A percentile compares a stretch with the other conserved stretches of the same genome.
These are phyloP conservation scores for Takifugu rubripes DNA, from an alignment of 2,797 vertebrate species.

Conservation along the genomic window DNA sequence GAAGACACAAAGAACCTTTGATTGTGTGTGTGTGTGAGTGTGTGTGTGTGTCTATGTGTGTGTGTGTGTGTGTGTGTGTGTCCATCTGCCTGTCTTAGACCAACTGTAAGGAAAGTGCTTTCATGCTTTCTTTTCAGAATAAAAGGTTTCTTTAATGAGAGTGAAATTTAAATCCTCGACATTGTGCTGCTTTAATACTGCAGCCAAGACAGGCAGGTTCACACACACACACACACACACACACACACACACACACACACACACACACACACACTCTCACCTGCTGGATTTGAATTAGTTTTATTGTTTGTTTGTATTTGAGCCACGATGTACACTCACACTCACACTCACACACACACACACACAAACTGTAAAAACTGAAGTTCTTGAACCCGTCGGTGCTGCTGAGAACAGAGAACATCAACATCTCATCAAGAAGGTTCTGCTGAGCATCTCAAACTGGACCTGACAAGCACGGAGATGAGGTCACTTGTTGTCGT, in stretches of 20 bases:
- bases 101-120: slow-evolving; percentile 41
- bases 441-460: too few species aligned
- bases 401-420: too few species aligned
- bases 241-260: slow-evolving; percentile 13
- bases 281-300: slow-evolving; percentile 54
- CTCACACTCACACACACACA: background rate
- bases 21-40: slow-evolving; percentile 25
- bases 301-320: slow-evolving; percentile 20
- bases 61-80: slow-evolving; percentile 33
- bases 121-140: slow-evolving; percentile 36
- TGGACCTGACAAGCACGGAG: too few species aligned
- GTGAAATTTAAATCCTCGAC: slow-evolving; percentile 68
- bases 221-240: slow-evolving; percentile 27
- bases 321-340: background rate
- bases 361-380: background rate
- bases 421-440: too few species aligned
- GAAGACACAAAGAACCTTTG: slow-evolving; percentile 58
- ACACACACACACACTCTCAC: slow-evolving; percentile 39
- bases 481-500: too few species aligned
- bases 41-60: slow-evolving; percentile 31
- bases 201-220: slow-evolving; percentile 50
- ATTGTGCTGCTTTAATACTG: slow-evolving; percentile 54
- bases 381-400: too few species aligned
- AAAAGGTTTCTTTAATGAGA: slow-evolving; percentile 64
- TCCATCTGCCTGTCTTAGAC: slow-evolving; percentile 36